Base-by-base conservation (phyloP, 2,113 vertebrate species). In the Tachycineta bicolor region DNA sequence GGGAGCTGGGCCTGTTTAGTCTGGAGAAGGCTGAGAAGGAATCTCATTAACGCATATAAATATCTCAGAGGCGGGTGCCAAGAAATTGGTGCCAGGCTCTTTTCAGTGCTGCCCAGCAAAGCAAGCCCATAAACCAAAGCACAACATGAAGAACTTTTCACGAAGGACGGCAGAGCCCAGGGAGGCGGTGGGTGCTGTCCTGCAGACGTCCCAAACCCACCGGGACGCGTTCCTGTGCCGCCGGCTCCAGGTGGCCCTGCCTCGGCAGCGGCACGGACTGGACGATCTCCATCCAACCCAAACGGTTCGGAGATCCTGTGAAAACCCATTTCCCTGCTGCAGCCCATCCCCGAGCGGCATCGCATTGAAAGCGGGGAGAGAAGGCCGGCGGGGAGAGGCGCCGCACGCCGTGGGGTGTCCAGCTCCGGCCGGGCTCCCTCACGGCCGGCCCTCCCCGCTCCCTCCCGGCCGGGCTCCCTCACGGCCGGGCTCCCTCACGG, bases 71-170 rank as follows among this genome's bases (percentile, higher is more conserved):
- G 14, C 0, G 0, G 8, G 5, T 22, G 41, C 34, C 62, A 21
- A 20, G n/a, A 14, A 18, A n/a, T 1, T 9, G 20, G 39, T 19
- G 41, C 24, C 69, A 31, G 14, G 13, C 37, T 34, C 34, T 23
- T 52, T 10, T 12, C 39, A 25, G 62, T 1, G 24, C 5, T 34
- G 47, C 29, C 39, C 87, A 22, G 46, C 11, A 5, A 68, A 19
- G 62, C 15, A 34, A 1, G 9, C 9, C 20, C 16, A 39, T 5
- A 1, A 39, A 60, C 5, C 0, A 6, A 25, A 60, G 4, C 53
- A 20, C 44, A 24, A 0, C 2, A 5, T 0, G 23, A 14, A 25
- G 77, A 52, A 2, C 6, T 46, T 33, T 24, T 2, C 19, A 0
- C 1, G 1, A 4, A 8, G 62, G 23, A 9, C 1, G 33, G 37